Evolutionary conservation across 2,113 vertebrate genomes (phyloP).

Genomic region (Platichthys flesus): DNA sequence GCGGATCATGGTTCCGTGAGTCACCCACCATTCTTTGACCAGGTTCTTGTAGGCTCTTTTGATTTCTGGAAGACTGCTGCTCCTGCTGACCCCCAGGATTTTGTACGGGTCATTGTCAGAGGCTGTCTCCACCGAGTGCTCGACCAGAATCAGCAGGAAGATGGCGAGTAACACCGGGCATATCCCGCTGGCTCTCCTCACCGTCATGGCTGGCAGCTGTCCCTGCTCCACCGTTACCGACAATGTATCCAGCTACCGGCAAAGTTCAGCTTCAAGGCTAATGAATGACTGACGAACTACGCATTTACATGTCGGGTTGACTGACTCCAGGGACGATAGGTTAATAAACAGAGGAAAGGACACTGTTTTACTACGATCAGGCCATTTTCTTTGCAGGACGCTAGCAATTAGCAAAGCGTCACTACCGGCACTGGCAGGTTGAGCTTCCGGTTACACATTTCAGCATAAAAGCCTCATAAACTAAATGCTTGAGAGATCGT

Average conservation of each 20-base stretch:
- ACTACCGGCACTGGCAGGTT: neutral
- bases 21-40: slow-evolving; percentile 91
- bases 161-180: slow-evolving; percentile 66
- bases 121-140: slow-evolving; percentile 72
- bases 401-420: slow-evolving; percentile 9
- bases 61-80: slow-evolving; percentile 90
- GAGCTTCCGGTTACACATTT: slow-evolving; percentile 31
- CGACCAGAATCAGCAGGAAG: slow-evolving; percentile 76
- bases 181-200: slow-evolving; percentile 2
- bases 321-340: neutral
- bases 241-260: slow-evolving; percentile 8
- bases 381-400: slow-evolving; percentile 33
- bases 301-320: slow-evolving; percentile 18
- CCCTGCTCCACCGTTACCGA: slow-evolving; percentile 18
- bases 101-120: slow-evolving; percentile 91
- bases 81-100: slow-evolving; percentile 88
- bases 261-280: neutral
- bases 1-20: neutral
- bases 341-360: neutral
- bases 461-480: slow-evolving; percentile 45
- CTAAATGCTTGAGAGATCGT: neutral
- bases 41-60: slow-evolving; percentile 95
- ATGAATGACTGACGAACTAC: neutral
- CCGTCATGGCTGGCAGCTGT: slow-evolving; percentile 41
- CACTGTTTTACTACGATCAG: slow-evolving; percentile 2